phyloP scores from a whole-genome alignment of 2,113 vertebrate genomes.

The Gulo gulo region DNA sequence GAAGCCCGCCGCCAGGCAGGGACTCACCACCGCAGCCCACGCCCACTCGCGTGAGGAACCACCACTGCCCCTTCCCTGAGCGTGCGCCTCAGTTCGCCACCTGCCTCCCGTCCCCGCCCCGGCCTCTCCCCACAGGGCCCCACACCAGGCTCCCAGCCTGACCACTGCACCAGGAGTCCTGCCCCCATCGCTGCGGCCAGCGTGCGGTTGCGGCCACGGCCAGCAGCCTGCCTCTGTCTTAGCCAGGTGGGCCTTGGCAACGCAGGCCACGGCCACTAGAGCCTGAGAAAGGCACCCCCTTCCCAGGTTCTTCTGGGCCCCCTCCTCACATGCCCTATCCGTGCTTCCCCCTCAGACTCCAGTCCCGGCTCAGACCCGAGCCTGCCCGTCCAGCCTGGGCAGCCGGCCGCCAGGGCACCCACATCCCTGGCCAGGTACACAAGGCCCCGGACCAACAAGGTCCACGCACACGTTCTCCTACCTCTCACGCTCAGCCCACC shows the following conservation, averaged over 20 bases:
- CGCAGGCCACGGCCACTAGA: accelerated
- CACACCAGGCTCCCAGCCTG: neutral
- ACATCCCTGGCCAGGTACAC: accelerated
- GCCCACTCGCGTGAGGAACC: neutral
- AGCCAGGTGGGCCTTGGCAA: neutral
- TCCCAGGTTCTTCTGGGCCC: neutral
- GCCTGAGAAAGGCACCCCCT: neutral
- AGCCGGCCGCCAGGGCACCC: too few species aligned
- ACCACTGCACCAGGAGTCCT: neutral
- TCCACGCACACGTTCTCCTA: neutral
- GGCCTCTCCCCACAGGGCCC: accelerated
- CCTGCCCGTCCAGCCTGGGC: neutral
- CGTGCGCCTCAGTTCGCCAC: accelerated
- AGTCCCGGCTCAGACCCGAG: neutral
- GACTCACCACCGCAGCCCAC: accelerated
- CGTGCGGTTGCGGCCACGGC: too few species aligned
- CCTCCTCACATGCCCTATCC: neutral
- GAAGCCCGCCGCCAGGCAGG: neutral
- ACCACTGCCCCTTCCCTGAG: too few species aligned
- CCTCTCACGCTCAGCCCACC: neutral
- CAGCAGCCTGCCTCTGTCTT: neutral
- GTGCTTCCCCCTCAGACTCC: neutral
- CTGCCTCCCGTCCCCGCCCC: neutral
- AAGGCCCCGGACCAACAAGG: neutral
- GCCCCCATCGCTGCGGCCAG: neutral